These are phyloP conservation scores for Actinopyga echinites DNA, from an alignment of 53 echinoderm and acorn worm genomes.

Conservation along the genomic window DNA sequence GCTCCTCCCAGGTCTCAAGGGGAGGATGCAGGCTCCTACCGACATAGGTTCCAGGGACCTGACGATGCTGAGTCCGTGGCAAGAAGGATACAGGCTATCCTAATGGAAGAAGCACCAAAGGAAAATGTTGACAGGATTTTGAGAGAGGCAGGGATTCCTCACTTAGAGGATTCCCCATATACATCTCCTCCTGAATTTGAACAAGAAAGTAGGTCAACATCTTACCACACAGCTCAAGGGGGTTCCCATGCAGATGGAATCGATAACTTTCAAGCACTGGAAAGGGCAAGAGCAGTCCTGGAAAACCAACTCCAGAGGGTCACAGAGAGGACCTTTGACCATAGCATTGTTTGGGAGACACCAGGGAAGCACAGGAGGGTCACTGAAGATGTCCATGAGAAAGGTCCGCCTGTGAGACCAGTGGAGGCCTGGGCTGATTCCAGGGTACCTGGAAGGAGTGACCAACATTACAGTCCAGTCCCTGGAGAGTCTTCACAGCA, in stretches of 20 bases:
- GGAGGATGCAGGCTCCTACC: not conserved
- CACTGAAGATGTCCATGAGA: slow-evolving; percentile 2
- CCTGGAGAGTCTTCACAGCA: not conserved
- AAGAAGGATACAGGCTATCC: slow-evolving; percentile 77
- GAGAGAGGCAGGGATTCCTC: slow-evolving; percentile 54
- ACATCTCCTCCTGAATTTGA: not conserved
- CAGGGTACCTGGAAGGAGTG: not conserved
- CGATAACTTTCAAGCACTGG: slow-evolving; percentile 70
- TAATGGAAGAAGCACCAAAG: slow-evolving; percentile 65
- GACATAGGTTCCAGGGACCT: not conserved
- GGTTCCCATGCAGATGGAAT: not conserved
- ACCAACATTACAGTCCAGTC: not conserved
- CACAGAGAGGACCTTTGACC: slow-evolving; percentile 87
- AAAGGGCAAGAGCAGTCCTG: slow-evolving; percentile 75
- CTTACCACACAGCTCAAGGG: slow-evolving; percentile 6
- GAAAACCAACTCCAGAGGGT: slow-evolving; percentile 80
- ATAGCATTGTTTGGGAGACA: slow-evolving; percentile 62
- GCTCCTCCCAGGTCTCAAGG: not conserved
- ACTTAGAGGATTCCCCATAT: not conserved
- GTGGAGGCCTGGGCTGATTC: slow-evolving; percentile 34
- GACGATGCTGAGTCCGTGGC: slow-evolving; percentile 78
- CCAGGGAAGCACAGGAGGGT: slow-evolving; percentile 22
- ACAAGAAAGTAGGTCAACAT: not conserved
- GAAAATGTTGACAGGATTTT: slow-evolving; percentile 72
- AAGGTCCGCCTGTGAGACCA: slow-evolving; percentile 33